Conservation (phyloP, 2,113 vertebrate genomes). For the Montifringilla adamsi region DNA sequence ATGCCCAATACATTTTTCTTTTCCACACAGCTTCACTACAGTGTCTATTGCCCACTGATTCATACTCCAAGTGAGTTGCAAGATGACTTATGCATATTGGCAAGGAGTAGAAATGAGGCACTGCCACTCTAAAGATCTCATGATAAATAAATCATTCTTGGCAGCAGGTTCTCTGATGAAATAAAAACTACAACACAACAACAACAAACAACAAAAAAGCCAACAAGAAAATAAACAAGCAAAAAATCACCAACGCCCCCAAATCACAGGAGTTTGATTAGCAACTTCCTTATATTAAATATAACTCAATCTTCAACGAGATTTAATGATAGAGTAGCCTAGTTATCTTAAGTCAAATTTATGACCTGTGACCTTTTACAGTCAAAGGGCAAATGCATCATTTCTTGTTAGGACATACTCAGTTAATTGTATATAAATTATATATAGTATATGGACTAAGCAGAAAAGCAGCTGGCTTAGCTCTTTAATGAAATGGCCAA, state of each 20-base stretch:
- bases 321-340: not conserved
- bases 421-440: not conserved
- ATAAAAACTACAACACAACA: not conserved
- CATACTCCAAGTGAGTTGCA: not conserved
- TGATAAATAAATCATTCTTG: not conserved
- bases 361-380: not conserved
- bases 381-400: not conserved
- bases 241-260: accelerated
- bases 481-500: not conserved
- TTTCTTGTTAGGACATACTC: not conserved
- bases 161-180: not conserved
- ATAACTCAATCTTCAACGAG: not conserved
- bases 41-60: not conserved
- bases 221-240: not conserved
- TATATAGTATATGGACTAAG: not conserved
- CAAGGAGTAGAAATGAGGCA: not conserved
- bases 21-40: not conserved
- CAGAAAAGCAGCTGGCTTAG: not conserved
- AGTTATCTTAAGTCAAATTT: not conserved
- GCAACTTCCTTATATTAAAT: not conserved
- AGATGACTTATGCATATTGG: not conserved
- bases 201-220: not conserved
- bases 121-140: not conserved
- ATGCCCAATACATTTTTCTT: not conserved
- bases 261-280: not conserved